phyloP scores from a whole-genome alignment of 1,140 invertebrate species.

The Drosophila lacertosa region DNA sequence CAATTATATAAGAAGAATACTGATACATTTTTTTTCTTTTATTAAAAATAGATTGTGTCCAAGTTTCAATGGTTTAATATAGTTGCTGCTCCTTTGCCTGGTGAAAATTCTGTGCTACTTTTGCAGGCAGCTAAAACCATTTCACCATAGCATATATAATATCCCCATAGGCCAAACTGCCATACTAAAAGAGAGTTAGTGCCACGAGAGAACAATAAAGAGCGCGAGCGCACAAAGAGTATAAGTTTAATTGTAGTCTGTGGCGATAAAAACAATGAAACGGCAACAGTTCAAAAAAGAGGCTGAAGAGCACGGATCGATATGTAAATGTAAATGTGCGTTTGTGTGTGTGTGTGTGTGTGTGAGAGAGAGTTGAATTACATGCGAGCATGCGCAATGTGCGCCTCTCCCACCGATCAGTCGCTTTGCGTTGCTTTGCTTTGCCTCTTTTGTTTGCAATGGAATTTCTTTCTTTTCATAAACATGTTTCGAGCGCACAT shows the following conservation, averaged over 20 bases:
- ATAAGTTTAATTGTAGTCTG: not conserved
- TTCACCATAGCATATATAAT: slow-evolving; percentile 66
- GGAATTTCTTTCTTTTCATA: slow-evolving; percentile 81
- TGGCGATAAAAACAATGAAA: slow-evolving; percentile 6
- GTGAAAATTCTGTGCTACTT: slow-evolving; percentile 66
- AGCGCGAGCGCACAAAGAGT: not conserved
- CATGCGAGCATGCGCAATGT: slow-evolving; percentile 58
- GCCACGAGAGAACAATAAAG: not conserved
- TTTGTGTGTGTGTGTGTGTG: slow-evolving; percentile 14
- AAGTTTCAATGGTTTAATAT: not conserved
- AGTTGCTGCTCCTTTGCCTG: slow-evolving; percentile 2
- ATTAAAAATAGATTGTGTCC: no score
- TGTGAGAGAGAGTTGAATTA: slow-evolving; percentile 49
- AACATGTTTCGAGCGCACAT: slow-evolving; percentile 69
- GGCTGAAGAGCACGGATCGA: slow-evolving; percentile 36
- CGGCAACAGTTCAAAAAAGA: slow-evolving; percentile 7
- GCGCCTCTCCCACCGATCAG: slow-evolving; percentile 52
- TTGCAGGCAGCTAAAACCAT: slow-evolving; percentile 35
- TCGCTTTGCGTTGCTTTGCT: slow-evolving; percentile 25
- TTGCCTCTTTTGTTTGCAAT: slow-evolving; percentile 75
- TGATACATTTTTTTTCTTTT: no score
- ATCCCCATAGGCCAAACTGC: slow-evolving; percentile 53
- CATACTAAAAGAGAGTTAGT: slow-evolving; percentile 40
- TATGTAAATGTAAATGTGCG: slow-evolving; percentile 4
- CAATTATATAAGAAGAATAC: no score